Base-by-base conservation (phyloP, 1,140 invertebrate genomes). In the Bombus waltoni region DNA sequence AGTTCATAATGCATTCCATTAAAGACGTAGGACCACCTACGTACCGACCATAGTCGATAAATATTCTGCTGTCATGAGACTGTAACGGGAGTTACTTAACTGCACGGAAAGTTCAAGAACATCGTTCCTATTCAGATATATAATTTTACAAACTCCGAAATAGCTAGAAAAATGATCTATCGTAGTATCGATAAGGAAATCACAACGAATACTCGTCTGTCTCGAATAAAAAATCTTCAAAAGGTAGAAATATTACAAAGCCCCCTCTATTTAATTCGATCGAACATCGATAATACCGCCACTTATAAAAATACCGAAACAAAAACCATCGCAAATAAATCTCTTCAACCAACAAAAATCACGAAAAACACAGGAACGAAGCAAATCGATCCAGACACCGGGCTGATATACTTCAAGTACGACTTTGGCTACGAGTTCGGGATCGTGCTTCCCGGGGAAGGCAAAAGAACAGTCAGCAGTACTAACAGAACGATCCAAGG, bases 361-460 rank as follows among this genome's bases (percentile, higher is more conserved):
- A 18, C n/a, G 57, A 66, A 40, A 38, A 47, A 59, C n/a, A 73
- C 91, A 97, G 97, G 97, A 93, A 97, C 97, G 86, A 97, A 97
- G 94, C 97, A 97, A 92, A 96, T 97, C 89, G 97, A 97, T 94
- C 97, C 97, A 87, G 97, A 97, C 89, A 97, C 97, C 42, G 97
- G 97, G 86, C 95, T 98, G 53, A 97, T 97, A 92, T 98, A 97
- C 95, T 98, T 97, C 96, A 98, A 98, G 94, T 97, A 98, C 92
- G 97, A 98, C 94, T 98, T 98, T 92, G 97, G 97, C 83, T 98
- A 98, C 93, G 97, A 98, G 93, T 97, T 97, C 91, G 97, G 97
- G 78, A 96, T 98, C 80, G 96, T 97, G 47, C 94, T 97, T 59
- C 97, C 97, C 10, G 97, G 97, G 44, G 97, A 97, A 93, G 96